Percentiles rank a stretch among this genome's conserved stretches.
Conservation (phyloP, 2,888 invertebrate genomes). For the Trileptium ribeirensis region DNA sequence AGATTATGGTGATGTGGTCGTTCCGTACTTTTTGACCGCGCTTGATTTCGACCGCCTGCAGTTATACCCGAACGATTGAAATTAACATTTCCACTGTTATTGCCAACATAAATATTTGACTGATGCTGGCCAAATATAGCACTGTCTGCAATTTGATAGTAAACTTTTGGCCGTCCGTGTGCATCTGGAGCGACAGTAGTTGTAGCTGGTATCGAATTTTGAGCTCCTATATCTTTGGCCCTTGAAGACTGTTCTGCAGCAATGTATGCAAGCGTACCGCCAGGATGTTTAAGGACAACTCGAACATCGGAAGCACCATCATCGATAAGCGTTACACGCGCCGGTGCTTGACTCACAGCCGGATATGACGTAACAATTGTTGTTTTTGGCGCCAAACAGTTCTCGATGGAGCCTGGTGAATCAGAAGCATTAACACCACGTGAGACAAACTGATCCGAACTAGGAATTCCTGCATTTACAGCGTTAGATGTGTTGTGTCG, state of each 20-base stretch:
- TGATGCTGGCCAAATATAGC: no score
- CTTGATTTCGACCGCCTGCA: not conserved
- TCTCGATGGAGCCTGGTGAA: not conserved
- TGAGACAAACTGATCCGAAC: no score
- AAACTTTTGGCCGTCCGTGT: not conserved
- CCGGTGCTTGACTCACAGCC: not conserved
- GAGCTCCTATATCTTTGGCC: not conserved
- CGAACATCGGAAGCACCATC: not conserved
- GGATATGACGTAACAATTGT: not conserved
- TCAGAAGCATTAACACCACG: no score
- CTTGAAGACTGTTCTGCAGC: no score
- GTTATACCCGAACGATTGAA: not conserved
- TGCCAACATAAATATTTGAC: no score
- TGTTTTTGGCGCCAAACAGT: no score
- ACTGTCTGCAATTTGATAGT: not conserved
- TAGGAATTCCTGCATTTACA: no score
- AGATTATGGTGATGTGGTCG: not conserved
- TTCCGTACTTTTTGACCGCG: not conserved
- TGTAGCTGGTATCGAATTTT: not conserved
- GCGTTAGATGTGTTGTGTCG: not conserved
- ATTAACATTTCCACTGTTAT: not conserved
- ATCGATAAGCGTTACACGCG: not conserved
- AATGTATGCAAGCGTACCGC: not conserved
- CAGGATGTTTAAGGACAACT: not conserved
- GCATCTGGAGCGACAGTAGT: not conserved